Percentiles rank a stretch among this genome's conserved stretches.
Evolutionary conservation across 2,797 vertebrate genomes (phyloP).

Genomic region (Botia kubotai): DNA sequence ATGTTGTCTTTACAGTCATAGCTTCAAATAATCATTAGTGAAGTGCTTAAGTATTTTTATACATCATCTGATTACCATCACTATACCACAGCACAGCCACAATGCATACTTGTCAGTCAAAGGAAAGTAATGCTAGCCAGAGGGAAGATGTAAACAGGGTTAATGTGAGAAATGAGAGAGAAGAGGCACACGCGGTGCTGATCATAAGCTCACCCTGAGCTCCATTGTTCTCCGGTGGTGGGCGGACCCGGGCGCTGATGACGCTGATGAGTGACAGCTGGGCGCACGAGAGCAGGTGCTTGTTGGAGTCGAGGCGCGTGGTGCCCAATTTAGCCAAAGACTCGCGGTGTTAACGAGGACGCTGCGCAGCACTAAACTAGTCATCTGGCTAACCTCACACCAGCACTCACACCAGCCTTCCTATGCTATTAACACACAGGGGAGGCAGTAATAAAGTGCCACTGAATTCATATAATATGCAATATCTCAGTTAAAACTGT

Average conservation of each 20-base stretch:
- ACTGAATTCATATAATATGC: slow-evolving; percentile 30
- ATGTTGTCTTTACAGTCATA: too few species aligned
- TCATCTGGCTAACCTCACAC: slow-evolving; percentile 45
- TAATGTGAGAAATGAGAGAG: slow-evolving; percentile 35
- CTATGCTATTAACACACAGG: slow-evolving; percentile 41
- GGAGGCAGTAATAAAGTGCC: slow-evolving; percentile 48
- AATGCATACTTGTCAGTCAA: not conserved
- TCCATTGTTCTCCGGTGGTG: slow-evolving; percentile 41
- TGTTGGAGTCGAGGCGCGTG: slow-evolving; percentile 60
- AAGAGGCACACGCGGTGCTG: slow-evolving; percentile 20
- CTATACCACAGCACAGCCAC: not conserved
- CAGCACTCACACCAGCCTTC: slow-evolving; percentile 34
- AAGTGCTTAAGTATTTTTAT: too few species aligned
- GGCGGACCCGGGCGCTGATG: slow-evolving; percentile 32
- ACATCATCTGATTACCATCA: not conserved
- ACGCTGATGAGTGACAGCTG: slow-evolving; percentile 73
- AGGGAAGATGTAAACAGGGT: slow-evolving; percentile 4
- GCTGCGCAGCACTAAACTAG: slow-evolving; percentile 51
- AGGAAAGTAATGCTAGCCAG: slow-evolving; percentile 6
- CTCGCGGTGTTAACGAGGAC: slow-evolving; percentile 73
- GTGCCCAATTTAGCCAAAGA: slow-evolving; percentile 73
- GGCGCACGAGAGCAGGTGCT: slow-evolving; percentile 71
- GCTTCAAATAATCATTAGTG: too few species aligned
- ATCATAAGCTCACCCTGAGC: slow-evolving; percentile 23
- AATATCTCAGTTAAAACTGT: slow-evolving; percentile 50